Evolutionary conservation across 2,113 vertebrate genomes (phyloP).

Genomic region (Tautogolabrus adspersus): DNA sequence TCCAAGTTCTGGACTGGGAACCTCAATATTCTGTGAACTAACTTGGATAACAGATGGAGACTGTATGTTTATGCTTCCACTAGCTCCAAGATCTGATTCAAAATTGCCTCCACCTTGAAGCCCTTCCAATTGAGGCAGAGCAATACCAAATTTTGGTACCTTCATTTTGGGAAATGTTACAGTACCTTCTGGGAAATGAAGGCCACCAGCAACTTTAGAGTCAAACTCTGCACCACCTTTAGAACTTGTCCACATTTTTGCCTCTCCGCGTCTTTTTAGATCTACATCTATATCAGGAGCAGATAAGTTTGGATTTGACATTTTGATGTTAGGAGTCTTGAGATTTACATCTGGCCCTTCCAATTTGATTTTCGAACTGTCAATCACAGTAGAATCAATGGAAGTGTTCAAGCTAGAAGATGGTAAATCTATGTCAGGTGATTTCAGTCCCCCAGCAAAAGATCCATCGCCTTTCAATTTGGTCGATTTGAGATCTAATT

Average conservation of each 20-base stretch:
- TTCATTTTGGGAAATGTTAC: conserved; percentile 86
- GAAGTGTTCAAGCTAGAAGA: conserved; percentile 56
- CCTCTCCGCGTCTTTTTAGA: conserved; percentile 58
- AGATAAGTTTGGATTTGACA: conserved; percentile 64
- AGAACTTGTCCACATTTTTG: conserved; percentile 64
- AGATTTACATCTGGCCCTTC: conserved; percentile 80
- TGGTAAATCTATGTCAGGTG: conserved; percentile 73
- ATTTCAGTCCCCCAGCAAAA: conserved; percentile 73
- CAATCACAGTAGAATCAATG: conserved; percentile 51
- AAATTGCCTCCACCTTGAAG: conserved; percentile 69
- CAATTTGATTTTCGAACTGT: conserved; percentile 52
- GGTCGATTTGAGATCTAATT: conserved; percentile 93
- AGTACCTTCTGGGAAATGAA: conserved; percentile 77
- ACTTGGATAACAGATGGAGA: conserved; percentile 63
- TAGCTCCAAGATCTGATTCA: conserved; percentile 60
- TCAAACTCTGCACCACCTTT: conserved; percentile 71
- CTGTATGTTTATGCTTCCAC: conserved; percentile 56
- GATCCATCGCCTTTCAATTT: conserved; percentile 84
- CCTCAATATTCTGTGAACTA: conserved; percentile 71
- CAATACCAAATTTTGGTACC: conserved; percentile 88
- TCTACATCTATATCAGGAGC: conserved; percentile 66
- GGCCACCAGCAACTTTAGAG: conserved; percentile 41
- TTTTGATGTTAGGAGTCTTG: conserved; percentile 73
- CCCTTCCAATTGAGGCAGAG: conserved; percentile 78
- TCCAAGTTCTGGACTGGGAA: conserved; percentile 82